Conservation (phyloP, 2,797 vertebrate genomes). For the Gymnopithys bicolor region DNA sequence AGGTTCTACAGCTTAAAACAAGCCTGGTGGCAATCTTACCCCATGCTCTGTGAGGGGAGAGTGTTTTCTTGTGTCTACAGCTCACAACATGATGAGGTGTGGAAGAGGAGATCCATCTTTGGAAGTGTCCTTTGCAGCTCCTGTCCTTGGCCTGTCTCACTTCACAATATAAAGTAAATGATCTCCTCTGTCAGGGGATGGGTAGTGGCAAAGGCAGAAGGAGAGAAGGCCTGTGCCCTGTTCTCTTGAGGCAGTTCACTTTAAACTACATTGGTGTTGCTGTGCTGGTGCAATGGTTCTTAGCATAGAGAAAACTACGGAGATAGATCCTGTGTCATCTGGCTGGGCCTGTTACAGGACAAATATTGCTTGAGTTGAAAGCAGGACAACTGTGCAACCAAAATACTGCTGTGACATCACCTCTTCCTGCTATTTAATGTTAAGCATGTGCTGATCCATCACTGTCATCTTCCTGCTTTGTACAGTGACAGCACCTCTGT, state of each 20-base stretch:
- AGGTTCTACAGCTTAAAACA: neutral
- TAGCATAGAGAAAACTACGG: neutral
- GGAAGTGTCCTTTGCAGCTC: neutral
- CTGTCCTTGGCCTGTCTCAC: neutral
- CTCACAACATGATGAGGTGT: neutral
- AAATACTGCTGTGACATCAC: neutral
- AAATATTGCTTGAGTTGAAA: neutral
- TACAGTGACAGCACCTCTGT: rapidly evolving
- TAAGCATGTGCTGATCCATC: neutral
- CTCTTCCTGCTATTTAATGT: neutral
- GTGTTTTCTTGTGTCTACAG: neutral
- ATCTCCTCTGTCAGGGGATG: neutral
- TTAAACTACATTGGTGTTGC: neutral
- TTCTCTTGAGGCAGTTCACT: neutral
- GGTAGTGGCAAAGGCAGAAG: neutral
- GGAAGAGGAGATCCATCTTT: neutral
- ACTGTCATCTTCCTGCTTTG: neutral
- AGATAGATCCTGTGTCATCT: neutral
- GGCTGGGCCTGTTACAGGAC: neutral
- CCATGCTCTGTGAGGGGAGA: neutral
- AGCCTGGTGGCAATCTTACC: neutral
- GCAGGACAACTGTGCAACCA: neutral
- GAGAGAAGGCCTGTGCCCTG: neutral
- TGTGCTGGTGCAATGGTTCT: neutral
- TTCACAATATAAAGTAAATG: neutral